These are phyloP conservation scores for Semnornis frantzii DNA, from an alignment of 2,113 vertebrate genomes.

Conservation along the genomic window DNA sequence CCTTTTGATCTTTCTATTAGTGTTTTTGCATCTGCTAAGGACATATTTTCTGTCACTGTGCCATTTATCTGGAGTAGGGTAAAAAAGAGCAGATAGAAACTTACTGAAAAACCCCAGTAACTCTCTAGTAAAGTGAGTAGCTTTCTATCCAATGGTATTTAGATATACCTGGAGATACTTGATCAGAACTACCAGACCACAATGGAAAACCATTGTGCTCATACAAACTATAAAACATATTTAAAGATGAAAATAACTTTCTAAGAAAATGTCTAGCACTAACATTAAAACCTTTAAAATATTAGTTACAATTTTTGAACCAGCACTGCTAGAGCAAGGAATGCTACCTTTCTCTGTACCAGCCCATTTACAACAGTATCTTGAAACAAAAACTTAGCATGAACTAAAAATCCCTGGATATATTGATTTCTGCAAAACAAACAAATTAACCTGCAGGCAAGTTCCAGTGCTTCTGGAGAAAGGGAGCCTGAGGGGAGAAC, in stretches of 20 bases:
- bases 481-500: too few relatives aligned
- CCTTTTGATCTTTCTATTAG: constrained; percentile 99
- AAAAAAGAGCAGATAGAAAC: constrained; percentile 1
- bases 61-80: constrained; percentile 90
- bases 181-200: not conserved
- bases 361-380: not conserved
- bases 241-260: not conserved
- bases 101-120: not conserved
- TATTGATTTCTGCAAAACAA: not conserved
- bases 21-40: constrained; percentile 97
- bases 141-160: not conserved
- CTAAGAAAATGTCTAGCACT: not conserved
- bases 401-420: not conserved
- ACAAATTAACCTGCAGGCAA: not conserved
- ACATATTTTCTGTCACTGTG: constrained; percentile 99
- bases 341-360: not conserved
- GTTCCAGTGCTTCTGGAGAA: not conserved
- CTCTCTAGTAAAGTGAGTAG: not conserved
- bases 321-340: not conserved
- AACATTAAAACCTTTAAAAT: not conserved
- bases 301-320: not conserved
- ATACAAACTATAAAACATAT: not conserved
- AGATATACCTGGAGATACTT: not conserved
- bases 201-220: not conserved
- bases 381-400: not conserved